Base-by-base conservation (phyloP, 2,797 vertebrate genomes). In the Hephaestus fuliginosus region DNA sequence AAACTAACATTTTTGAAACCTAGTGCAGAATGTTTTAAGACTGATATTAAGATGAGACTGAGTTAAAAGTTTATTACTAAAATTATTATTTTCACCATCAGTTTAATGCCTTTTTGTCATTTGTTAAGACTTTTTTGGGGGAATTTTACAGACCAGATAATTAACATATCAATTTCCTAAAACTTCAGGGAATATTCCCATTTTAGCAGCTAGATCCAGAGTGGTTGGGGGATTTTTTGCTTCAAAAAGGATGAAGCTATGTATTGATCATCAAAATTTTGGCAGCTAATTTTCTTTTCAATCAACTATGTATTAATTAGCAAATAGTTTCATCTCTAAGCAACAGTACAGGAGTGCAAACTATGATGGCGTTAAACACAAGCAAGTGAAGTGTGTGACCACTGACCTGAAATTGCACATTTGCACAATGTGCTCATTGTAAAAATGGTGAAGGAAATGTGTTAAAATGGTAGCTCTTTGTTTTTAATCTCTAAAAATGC, bases 401-500 rank as follows among this genome's bases (percentile, higher is more conserved):
- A 41, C 46, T n/a, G 18, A 12, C 33, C 13, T 1, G 1, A 41
- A 18, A n/a, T 46, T 12, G 12, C 22, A 44, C 2, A 39, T 39
- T 39, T 9, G 36, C 36, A 55, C 6, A 33, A 7, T 58, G 3
- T 22, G 12, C 9, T 28, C 17, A 8, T 30, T 22, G 0, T 63
- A 55, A 62, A 64, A 60, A 22, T 49, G 3, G 7, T 41, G 11
- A 62, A 18, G 18, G 3, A 65, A 36, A 60, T 48, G 17, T 52
- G 17, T 39, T 28, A 39, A 3, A 43, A 43, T 57, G 18, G 9
- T 48, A 41, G 22, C 52, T 1, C 17, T 67, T 30, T 56, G 30
- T 57, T 69, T 61, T 66, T 64, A 64, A 81, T 25, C 14, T 62
- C 20, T 64, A 9, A 51, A 61, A 63, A 71, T 88, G 20, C 88